Evolutionary conservation across 2,113 vertebrate species (phyloP).

Genomic region (Pontoporia blainvillei): DNA sequence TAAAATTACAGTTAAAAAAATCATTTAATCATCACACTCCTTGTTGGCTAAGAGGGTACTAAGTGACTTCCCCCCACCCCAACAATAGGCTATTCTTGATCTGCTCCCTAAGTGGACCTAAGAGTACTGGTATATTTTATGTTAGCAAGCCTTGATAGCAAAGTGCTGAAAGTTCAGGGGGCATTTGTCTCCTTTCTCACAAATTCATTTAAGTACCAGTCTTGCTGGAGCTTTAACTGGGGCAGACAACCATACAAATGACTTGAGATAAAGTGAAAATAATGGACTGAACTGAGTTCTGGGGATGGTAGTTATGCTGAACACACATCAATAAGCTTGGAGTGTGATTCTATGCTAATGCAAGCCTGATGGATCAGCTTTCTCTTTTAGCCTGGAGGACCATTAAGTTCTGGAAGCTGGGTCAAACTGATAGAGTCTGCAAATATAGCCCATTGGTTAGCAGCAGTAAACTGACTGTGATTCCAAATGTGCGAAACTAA

Average conservation of each 20-base stretch:
- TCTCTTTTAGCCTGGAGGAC: slow-evolving; percentile 92
- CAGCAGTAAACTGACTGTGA: slow-evolving; percentile 80
- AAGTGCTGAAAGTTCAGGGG: slow-evolving; percentile 91
- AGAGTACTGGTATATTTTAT: slow-evolving; percentile 79
- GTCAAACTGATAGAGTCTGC: slow-evolving; percentile 86
- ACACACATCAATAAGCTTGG: slow-evolving; percentile 89
- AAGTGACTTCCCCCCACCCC: slow-evolving; percentile 68
- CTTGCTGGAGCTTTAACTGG: slow-evolving; percentile 84
- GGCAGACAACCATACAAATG: slow-evolving; percentile 88
- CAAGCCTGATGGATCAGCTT: slow-evolving; percentile 94
- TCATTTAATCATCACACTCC: slow-evolving; percentile 78
- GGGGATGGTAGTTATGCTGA: slow-evolving; percentile 84
- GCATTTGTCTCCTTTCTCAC: slow-evolving; percentile 85
- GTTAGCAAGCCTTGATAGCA: slow-evolving; percentile 81
- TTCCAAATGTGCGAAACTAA: slow-evolving; percentile 77
- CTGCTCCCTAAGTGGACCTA: slow-evolving; percentile 77
- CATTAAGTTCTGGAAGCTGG: slow-evolving; percentile 90
- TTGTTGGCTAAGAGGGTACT: slow-evolving; percentile 76
- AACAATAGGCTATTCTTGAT: slow-evolving; percentile 76
- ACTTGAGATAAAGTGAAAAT: slow-evolving; percentile 91
- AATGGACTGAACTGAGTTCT: slow-evolving; percentile 86
- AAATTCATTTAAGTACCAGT: slow-evolving; percentile 86
- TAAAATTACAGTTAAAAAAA: slow-evolving; percentile 74
- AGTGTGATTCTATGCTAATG: slow-evolving; percentile 94
- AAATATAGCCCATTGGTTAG: slow-evolving; percentile 79